Conservation (phyloP, 2,888 invertebrate species). For the Drosophila seclusa region DNA sequence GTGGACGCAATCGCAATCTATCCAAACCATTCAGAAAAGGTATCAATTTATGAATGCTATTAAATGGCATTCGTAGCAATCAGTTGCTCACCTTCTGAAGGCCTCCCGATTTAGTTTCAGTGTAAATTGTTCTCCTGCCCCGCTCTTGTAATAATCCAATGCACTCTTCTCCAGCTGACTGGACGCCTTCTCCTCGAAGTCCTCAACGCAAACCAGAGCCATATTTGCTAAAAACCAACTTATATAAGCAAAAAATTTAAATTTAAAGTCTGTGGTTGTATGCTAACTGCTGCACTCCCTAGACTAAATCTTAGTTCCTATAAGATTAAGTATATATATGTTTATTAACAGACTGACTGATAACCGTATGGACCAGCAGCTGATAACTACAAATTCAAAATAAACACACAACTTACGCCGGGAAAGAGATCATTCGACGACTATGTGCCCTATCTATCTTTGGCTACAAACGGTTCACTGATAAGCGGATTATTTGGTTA, state of each 20-base stretch:
- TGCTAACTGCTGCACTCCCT: conserved; percentile 10
- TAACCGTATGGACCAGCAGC: conserved; percentile 24
- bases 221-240: conserved; percentile 40
- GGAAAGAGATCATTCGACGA: conserved; percentile 10
- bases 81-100: conserved; percentile 86
- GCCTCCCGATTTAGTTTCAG: conserved; percentile 90
- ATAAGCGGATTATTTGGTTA: conserved; percentile 12
- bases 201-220: conserved; percentile 89
- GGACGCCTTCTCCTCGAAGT: conserved; percentile 91
- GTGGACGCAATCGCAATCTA: conserved; percentile 90
- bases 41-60: neutral
- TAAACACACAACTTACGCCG: conserved; percentile 8
- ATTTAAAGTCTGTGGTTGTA: neutral
- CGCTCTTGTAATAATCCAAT: conserved; percentile 94
- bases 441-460: neutral
- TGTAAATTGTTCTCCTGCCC: conserved; percentile 92
- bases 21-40: neutral
- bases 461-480: conserved; percentile 15
- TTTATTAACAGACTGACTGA: conserved; percentile 21
- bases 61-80: neutral
- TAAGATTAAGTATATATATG: conserved; percentile 9
- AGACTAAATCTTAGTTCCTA: conserved; percentile 28
- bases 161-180: conserved; percentile 88
- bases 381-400: conserved; percentile 26
- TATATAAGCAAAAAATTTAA: conserved; percentile 8